phyloP scores from a whole-genome alignment of 2,888 invertebrate species.

The Meghimatium bilineatum region DNA sequence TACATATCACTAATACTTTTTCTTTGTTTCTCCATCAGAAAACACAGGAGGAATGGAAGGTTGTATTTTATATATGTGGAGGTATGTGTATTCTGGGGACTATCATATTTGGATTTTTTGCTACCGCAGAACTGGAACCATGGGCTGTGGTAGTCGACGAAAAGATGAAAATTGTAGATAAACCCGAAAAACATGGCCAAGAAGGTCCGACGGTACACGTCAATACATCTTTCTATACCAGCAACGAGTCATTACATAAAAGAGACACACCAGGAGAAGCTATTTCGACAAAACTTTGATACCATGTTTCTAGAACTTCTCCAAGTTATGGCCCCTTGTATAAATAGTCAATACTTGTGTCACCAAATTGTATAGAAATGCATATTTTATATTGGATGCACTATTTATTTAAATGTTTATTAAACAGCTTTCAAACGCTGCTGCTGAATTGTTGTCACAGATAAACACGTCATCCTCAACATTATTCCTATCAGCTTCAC shows the following conservation, averaged over 20 bases:
- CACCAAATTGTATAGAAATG: no score
- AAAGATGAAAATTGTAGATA: neutral
- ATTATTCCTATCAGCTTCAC: no score
- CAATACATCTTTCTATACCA: neutral
- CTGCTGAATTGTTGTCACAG: no score
- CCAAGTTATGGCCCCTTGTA: no score
- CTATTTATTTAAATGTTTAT: no score
- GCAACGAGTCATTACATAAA: neutral
- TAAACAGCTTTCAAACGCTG: no score
- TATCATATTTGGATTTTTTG: constrained; percentile 58
- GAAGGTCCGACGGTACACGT: neutral
- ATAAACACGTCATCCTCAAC: no score
- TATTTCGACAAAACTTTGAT: neutral
- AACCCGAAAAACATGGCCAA: neutral
- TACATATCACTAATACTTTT: no score
- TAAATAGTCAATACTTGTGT: no score
- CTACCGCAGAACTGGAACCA: constrained; percentile 43
- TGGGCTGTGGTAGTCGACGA: neutral
- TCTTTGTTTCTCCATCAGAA: constrained; percentile 53
- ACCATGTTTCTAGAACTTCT: no score
- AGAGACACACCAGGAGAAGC: neutral
- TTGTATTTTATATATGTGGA: constrained; percentile 62
- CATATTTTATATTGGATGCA: no score
- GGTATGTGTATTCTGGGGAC: constrained; percentile 57
- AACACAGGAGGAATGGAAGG: constrained; percentile 63